Evolutionary conservation across 2,888 invertebrate species (phyloP), one percentile per base, ranked within the genome.

Genomic region (Protonemura montana): DNA sequence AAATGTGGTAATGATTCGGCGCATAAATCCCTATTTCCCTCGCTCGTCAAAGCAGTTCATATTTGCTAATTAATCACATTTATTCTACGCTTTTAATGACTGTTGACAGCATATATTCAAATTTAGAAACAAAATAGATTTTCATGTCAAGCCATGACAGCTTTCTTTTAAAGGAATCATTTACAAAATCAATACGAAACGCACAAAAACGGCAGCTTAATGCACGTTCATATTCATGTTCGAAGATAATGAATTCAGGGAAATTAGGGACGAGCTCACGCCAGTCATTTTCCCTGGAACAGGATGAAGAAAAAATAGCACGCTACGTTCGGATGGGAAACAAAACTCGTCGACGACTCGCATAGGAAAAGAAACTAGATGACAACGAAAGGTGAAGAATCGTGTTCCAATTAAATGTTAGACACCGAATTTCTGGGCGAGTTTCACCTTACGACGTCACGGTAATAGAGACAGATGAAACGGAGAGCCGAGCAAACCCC

Each of bases 41-140:
- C 59, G 59, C 21, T 21, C 13, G 59, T 59, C 21, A 59, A 59
- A 59, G 59, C 59, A 59, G 59, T 59, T 59, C 59, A 59, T 59
- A 21, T 59, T 13, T 21, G 21, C 59, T 59, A 59, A 59, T 59
- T 59, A 59, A 59, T 59, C 59, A 59, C 59, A 21, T 59, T 59
- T 21, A 59, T 13, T 10, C 7, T 59, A 59, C 21, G 59, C 59
- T 59, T 10, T 59, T 7, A 59, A 59, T 59, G 13, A 13, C 1
- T 59, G 59, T 59, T 59, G 59, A 59, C 59, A 59, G 59, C 59
- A 59, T 59, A 21, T 59, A 59, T 59, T 59, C 59, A 59, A 21
- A 59, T 59, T 59, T 59, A 59, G 21, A 59, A 59, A 59, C 59
- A 59, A 59, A 59, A 59, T 59, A 59, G 59, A 59, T 59, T 59